phyloP scores from a whole-genome alignment of 64 coral and sea anemone species.

The Dendronephthya gigantea region DNA sequence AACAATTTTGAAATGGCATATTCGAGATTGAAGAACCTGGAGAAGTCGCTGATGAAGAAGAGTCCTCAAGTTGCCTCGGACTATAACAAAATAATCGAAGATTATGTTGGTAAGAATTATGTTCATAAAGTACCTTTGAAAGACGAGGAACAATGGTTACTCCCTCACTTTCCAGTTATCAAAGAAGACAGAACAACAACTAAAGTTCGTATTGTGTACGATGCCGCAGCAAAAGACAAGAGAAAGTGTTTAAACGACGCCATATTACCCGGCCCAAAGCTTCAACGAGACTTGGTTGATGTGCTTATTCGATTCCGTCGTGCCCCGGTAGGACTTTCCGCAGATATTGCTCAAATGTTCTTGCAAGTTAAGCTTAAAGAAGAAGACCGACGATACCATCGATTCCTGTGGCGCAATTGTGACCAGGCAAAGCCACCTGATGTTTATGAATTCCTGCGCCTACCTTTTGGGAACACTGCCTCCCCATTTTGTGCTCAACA shows the following conservation, averaged over 20 bases:
- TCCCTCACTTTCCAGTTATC: conserved; percentile 24
- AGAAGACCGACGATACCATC: conserved; percentile 28
- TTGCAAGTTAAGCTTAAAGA: conserved; percentile 39
- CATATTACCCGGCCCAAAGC: neutral
- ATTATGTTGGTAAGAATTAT: conserved; percentile 22
- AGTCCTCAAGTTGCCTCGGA: neutral
- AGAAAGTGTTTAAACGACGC: conserved; percentile 28
- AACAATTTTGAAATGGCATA: conserved; percentile 35
- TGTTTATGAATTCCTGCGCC: no score
- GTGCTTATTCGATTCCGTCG: conserved; percentile 37
- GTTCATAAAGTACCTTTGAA: neutral
- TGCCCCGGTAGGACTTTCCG: conserved; percentile 33
- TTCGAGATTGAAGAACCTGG: conserved; percentile 3
- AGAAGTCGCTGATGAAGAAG: conserved; percentile 7
- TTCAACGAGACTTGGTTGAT: neutral
- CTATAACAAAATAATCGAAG: neutral
- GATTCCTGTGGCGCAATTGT: conserved; percentile 16
- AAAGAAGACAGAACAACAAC: neutral
- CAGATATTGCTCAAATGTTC: conserved; percentile 56
- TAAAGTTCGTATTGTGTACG: conserved; percentile 43
- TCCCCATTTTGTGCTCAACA: no score
- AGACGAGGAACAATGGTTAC: conserved; percentile 27
- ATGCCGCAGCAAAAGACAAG: neutral
- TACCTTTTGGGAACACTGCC: no score
- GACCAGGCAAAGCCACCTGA: no score